These are phyloP conservation scores for Diarsia mendica DNA, from an alignment of 2,888 invertebrate genomes.

Conservation along the genomic window DNA sequence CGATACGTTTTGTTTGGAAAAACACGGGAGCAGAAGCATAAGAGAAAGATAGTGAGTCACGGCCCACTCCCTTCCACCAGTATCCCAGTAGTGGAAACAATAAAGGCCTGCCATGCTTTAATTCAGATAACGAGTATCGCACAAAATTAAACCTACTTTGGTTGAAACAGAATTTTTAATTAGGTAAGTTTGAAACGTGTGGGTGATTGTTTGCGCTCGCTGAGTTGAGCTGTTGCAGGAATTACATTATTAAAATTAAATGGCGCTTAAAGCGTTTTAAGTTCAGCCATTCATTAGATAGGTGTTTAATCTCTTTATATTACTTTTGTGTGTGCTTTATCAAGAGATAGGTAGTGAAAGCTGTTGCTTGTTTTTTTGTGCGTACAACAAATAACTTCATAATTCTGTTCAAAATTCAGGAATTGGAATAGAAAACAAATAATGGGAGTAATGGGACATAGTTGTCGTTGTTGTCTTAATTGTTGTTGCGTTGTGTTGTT, in stretches of 20 bases:
- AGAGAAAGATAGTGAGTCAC: neutral
- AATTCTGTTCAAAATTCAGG: neutral
- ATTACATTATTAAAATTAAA: conserved; percentile 15
- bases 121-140: conserved; percentile 12
- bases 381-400: too few species aligned
- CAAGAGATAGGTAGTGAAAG: neutral
- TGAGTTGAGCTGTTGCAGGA: neutral
- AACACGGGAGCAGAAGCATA: neutral
- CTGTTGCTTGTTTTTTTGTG: neutral
- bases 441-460: neutral
- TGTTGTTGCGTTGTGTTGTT: too few species aligned
- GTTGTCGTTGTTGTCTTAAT: neutral
- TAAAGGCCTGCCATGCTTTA: neutral
- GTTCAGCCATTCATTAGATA: neutral
- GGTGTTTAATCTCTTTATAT: conserved; percentile 2
- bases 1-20: neutral
- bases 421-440: neutral
- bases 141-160: neutral
- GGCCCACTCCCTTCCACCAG: neutral
- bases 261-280: neutral
- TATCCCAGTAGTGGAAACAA: neutral
- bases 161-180: conserved; percentile 14
- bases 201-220: conserved; percentile 1
- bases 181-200: conserved; percentile 1
- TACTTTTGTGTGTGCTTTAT: neutral